phyloP scores from a whole-genome alignment of 2,113 vertebrate species.

The Orcinus orca region DNA sequence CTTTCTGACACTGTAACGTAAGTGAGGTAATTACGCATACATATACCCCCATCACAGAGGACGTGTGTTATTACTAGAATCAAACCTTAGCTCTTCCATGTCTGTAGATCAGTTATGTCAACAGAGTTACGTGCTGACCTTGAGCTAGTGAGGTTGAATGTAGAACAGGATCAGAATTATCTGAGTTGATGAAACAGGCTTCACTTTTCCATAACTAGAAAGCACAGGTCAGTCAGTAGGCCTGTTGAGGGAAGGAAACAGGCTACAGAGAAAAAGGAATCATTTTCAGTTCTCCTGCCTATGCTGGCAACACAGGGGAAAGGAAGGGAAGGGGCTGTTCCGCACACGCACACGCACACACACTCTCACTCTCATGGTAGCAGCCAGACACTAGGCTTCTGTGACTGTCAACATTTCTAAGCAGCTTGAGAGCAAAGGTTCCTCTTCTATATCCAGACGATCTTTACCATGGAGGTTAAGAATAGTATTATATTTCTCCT shows the following conservation, averaged over 20 bases:
- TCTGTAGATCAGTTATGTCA: conserved; percentile 46
- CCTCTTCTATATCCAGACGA: background rate
- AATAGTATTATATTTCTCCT: conserved; percentile 10
- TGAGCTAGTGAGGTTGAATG: background rate
- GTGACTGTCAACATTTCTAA: background rate
- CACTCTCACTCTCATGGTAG: no score
- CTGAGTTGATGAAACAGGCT: conserved; percentile 20
- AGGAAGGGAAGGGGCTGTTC: background rate
- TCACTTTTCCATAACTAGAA: conserved; percentile 56
- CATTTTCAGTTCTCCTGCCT: background rate
- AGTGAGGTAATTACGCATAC: background rate
- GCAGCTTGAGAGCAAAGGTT: background rate
- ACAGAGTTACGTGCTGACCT: background rate
- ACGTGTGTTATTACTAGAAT: background rate
- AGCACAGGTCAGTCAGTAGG: conserved; percentile 19
- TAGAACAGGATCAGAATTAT: conserved; percentile 18
- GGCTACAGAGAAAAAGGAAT: background rate
- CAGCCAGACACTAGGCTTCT: background rate
- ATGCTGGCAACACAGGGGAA: background rate
- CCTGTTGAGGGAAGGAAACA: background rate
- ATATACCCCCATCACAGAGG: background rate
- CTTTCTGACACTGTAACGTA: background rate
- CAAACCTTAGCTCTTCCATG: background rate
- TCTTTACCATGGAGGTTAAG: conserved; percentile 43
- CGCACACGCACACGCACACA: background rate